phyloP scores from a whole-genome alignment of 2,797 vertebrate species.

The Syngnathus rostellatus region DNA sequence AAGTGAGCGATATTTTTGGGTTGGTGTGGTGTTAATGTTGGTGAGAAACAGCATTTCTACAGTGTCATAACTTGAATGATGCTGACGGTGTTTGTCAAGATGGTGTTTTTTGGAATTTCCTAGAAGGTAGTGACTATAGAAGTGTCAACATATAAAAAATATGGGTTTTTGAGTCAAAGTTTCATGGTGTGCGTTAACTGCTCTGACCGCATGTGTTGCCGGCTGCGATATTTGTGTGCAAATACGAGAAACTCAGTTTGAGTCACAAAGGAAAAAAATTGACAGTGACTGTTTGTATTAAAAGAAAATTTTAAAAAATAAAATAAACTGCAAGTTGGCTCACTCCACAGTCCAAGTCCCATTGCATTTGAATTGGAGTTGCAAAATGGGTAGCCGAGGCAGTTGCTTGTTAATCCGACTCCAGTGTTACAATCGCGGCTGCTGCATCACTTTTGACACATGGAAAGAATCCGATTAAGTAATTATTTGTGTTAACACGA shows the following conservation, averaged over 20 bases:
- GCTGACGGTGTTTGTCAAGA: no score
- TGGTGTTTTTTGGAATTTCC: neutral
- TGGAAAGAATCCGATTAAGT: neutral
- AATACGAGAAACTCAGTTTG: neutral
- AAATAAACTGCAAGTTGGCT: neutral
- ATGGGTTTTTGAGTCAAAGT: neutral
- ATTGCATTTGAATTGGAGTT: neutral
- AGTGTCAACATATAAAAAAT: no score
- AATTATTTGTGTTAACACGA: slow-evolving; percentile 3
- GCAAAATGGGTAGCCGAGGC: neutral
- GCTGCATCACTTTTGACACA: neutral
- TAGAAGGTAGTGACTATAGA: neutral
- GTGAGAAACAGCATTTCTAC: neutral
- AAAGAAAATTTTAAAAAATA: neutral
- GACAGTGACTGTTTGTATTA: neutral
- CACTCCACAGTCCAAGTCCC: neutral
- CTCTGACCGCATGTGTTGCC: no score
- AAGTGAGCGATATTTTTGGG: neutral
- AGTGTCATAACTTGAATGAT: no score
- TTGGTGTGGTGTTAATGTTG: neutral
- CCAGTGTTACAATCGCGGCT: neutral
- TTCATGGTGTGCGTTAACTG: neutral
- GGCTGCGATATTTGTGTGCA: no score
- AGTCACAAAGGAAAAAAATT: neutral
- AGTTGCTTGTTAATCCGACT: neutral